Conservation (phyloP, 2,797 vertebrate genomes). For the Pelodytes ibericus region DNA sequence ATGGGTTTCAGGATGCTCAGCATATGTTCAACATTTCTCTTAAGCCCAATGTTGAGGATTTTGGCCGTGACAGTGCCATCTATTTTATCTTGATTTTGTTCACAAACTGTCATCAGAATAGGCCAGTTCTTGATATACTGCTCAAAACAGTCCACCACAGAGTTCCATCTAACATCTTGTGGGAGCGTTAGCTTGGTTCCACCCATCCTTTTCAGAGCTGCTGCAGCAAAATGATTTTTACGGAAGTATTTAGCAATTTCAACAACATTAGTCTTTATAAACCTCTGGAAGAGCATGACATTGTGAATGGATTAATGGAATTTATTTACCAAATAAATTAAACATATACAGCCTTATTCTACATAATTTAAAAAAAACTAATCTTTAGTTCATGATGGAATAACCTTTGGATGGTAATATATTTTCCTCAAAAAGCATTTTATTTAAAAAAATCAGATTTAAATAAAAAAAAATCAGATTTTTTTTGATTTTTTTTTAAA, state of each 20-base stretch:
- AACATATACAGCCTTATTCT: no score
- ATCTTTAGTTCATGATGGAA: no score
- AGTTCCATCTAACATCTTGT: constrained; percentile 2
- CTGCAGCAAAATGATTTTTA: constrained; percentile 6
- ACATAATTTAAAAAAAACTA: no score
- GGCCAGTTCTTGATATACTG: constrained; percentile 25
- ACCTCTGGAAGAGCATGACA: no score
- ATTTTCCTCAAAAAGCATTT: no score
- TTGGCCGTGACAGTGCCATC: constrained; percentile 10
- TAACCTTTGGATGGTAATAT: no score
- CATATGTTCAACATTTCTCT: constrained; percentile 16
- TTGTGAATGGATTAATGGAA: no score
- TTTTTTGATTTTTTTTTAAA: no score
- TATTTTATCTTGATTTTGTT: constrained; percentile 25
- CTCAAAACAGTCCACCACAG: constrained; percentile 24
- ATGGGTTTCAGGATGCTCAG: constrained; percentile 15
- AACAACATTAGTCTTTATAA: constrained; percentile 35
- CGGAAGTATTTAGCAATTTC: constrained; percentile 5
- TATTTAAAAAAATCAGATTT: no score
- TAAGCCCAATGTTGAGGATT: constrained; percentile 15
- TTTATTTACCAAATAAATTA: no score
- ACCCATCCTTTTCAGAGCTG: constrained; percentile 14
- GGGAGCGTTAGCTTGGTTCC: constrained; percentile 1
- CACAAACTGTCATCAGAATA: constrained; percentile 15
- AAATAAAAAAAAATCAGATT: no score